Conservation (phyloP, 2,797 vertebrate species). For the Lacerta bilineata region DNA sequence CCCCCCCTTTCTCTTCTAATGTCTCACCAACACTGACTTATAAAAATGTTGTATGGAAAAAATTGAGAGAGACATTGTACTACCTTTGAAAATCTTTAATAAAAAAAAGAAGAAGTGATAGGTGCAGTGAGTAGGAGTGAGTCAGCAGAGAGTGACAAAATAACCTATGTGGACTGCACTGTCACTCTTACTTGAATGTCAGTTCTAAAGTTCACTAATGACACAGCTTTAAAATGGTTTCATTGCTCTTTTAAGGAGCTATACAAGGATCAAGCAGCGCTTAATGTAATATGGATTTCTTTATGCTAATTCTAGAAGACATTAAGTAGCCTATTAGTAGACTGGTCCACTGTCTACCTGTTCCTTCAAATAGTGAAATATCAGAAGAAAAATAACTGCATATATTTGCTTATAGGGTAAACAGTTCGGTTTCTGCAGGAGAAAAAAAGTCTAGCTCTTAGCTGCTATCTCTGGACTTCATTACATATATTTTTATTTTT, state of each 20-base stretch:
- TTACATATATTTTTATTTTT: not conserved
- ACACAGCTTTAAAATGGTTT: slow-evolving; percentile 5
- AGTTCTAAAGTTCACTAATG: slow-evolving; percentile 14
- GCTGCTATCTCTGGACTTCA: not conserved
- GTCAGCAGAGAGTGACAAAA: slow-evolving; percentile 14
- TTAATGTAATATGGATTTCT: no score
- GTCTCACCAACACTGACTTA: no score
- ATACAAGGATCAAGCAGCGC: not conserved
- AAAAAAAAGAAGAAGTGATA: not conserved
- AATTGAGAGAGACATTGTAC: no score
- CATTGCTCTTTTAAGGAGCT: not conserved
- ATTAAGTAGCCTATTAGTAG: not conserved
- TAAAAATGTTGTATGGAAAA: no score
- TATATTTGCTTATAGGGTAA: not conserved
- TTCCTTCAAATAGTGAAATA: not conserved
- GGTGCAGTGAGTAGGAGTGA: slow-evolving; percentile 20
- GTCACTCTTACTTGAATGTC: not conserved
- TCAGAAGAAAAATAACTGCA: not conserved
- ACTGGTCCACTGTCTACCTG: not conserved
- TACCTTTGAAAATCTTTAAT: no score
- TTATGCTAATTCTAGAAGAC: not conserved
- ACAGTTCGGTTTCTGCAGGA: not conserved
- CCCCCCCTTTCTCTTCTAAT: no score
- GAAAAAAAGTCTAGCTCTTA: no score
- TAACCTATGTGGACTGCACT: slow-evolving; percentile 7